Base-by-base conservation (phyloP, 2,113 vertebrate genomes). In the Cranoglanis bouderius region DNA sequence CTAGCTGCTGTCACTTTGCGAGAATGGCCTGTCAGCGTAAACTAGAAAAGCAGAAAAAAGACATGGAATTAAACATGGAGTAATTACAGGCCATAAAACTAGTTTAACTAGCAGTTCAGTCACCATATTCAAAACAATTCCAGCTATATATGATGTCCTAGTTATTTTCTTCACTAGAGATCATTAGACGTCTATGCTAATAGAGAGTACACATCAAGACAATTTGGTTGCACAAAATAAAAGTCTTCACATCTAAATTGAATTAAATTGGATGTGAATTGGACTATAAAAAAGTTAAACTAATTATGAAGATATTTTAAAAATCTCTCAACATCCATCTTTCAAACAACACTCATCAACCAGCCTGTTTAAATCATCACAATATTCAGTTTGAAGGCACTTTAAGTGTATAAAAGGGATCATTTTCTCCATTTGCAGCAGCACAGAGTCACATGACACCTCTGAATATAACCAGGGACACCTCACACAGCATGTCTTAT, bases 1-100 rank as follows among this genome's bases (percentile, higher is more conserved):
- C 94, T 95, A 46, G 97, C 97, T 0, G 96, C 96, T 0, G 97
- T 97, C 40, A 98, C 97, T 93, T 97, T 98, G 90, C 96, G 95
- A 4, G 94, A 95, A 92, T 98, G 97, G 59, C 97, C 97, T 0
- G 97, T 97, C n/a, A 98, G 93, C 2, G 96, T 96, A 88, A 97
- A 93, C 97, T 98, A 91, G 7, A 57, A 85, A 70, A 81, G 88
- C 65, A 77, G 38, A 43, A 57, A n/a, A 61, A 32, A 85, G 16
- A 67, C 38, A 53, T 82, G 4, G 10, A 61, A 72, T 77, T 83
- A 83, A 78, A 78, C 2, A 78, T 46, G 74, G 74, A 74, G 7
- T 46, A 49, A 77, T 51, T 32, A 51, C 13, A 80, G 29, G 26
- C 4, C 6, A 51, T 51, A 80, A 80, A 46, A 78, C 18, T 9